These are phyloP conservation scores for Lithophane socia DNA, from an alignment of 2,888 invertebrate genomes.

Conservation along the genomic window DNA sequence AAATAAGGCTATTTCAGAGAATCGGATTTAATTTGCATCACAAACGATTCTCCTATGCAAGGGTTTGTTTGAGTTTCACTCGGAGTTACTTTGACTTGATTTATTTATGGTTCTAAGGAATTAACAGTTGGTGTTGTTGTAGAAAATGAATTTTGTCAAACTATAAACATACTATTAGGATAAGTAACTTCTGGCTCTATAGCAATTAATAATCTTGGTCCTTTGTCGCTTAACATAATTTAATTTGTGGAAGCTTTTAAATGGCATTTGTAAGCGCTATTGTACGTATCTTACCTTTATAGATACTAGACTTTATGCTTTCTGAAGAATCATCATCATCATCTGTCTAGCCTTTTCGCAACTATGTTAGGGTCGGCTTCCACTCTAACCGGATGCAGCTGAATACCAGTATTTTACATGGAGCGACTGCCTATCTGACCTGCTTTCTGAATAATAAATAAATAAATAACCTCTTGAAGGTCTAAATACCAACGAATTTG, in stretches of 20 bases:
- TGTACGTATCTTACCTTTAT: too few species aligned
- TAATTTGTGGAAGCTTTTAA: not conserved
- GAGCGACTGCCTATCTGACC: too few species aligned
- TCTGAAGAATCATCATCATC: too few species aligned
- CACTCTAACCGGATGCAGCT: too few species aligned
- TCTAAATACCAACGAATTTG: not conserved
- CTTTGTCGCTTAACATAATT: not conserved
- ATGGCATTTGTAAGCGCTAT: too few species aligned
- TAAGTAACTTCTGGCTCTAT: not conserved
- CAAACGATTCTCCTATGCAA: constrained; percentile 52
- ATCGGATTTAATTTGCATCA: constrained; percentile 61
- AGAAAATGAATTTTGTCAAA: constrained; percentile 7
- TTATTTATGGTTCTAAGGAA: constrained; percentile 24
- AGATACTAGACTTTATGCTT: too few species aligned
- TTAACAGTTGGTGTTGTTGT: constrained; percentile 20
- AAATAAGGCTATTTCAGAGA: constrained; percentile 55
- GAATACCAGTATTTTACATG: too few species aligned
- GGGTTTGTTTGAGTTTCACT: constrained; percentile 41
- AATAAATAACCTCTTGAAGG: not conserved
- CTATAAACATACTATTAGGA: not conserved
- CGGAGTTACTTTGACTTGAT: constrained; percentile 31
- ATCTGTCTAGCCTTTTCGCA: too few species aligned
- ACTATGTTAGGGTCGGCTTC: too few species aligned
- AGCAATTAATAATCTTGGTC: not conserved
- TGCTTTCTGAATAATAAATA: too few species aligned